Conservation (phyloP, 2,888 invertebrate species). For the Meghimatium bilineatum region DNA sequence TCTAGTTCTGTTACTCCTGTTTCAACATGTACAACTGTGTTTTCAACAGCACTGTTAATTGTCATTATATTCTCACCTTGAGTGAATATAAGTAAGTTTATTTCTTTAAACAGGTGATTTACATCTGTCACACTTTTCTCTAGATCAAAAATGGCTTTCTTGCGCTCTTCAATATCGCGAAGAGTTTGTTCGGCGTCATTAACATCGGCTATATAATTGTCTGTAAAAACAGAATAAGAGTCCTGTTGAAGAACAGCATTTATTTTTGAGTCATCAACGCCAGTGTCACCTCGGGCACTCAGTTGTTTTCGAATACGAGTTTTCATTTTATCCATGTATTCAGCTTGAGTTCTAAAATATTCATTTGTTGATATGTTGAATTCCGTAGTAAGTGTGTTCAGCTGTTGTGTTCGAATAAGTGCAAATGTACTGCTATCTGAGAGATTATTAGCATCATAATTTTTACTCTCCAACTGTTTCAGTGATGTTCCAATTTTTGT, state of each 20-base stretch:
- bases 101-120: slow-evolving; percentile 66
- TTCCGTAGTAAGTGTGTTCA: slow-evolving; percentile 58
- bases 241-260: slow-evolving; percentile 52
- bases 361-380: slow-evolving; percentile 60
- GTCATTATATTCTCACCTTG: slow-evolving; percentile 68
- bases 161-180: slow-evolving; percentile 62
- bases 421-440: slow-evolving; percentile 48
- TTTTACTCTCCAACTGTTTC: slow-evolving; percentile 50
- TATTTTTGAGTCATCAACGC: slow-evolving; percentile 50
- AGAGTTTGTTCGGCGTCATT: slow-evolving; percentile 62
- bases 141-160: slow-evolving; percentile 63
- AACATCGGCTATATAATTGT: slow-evolving; percentile 63
- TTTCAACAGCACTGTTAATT: slow-evolving; percentile 62
- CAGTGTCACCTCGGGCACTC: slow-evolving; percentile 58
- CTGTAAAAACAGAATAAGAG: slow-evolving; percentile 61
- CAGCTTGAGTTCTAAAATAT: slow-evolving; percentile 63
- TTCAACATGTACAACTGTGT: slow-evolving; percentile 58
- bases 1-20: slow-evolving; percentile 58
- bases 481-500: slow-evolving; percentile 61
- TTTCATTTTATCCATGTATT: slow-evolving; percentile 67
- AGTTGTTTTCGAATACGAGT: slow-evolving; percentile 60
- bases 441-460: slow-evolving; percentile 19
- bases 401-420: slow-evolving; percentile 51
- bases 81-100: slow-evolving; percentile 62
- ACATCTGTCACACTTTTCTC: slow-evolving; percentile 68